Evolutionary conservation across 2,888 invertebrate genomes (phyloP), one percentile per base, ranked within the genome.

Genomic region (Drosophila pseudotakahashii): DNA sequence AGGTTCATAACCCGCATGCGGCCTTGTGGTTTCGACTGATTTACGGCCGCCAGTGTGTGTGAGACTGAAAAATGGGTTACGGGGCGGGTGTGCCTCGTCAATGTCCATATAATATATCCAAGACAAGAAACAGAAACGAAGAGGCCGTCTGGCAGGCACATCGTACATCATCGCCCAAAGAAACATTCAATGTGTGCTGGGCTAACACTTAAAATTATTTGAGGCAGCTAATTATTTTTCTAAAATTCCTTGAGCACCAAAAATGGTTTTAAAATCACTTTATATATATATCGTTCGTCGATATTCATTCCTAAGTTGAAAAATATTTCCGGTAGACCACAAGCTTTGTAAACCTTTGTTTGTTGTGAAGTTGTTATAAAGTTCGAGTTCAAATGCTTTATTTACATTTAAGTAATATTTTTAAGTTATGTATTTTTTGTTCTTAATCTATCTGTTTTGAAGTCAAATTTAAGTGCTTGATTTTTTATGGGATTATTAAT

Each of bases 1-100:
- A 86, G 86, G 81, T 83, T 77, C 75, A 77, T 60, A 69, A 59
- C 52, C 80, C 80, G 82, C 68, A 76, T 16, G 71, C 89, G 81
- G 89, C 81, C 81, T 81, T 81, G 81, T 61, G 73, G 62, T 62
- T 45, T 68, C 26, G 44, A 51, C 73, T 39, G 63, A 50, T 50
- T 68, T 68, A 67, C 47, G 36, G 45, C 45, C 48, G 23, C 23
- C 13, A 30, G 44, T 23, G 34, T 53, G 37, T 62, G 34, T 36
- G 53, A 16, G 41, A 14, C 34, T 51, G 67, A 55, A 55, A 71
- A 67, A 66, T 71, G 70, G 66, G 66, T 66, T 70, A 66, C 71
- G 58, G 58, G 66, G 70, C 66, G 66, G 57, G 66, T 57, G 70
- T 47, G 44, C 44, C 68, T 16, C 42, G 68, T 52, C 63, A 63